Percentiles rank a stretch among this genome's conserved stretches.
phyloP scores from a whole-genome alignment of 2,113 vertebrate genomes.

The Entelurus aequoreus region DNA sequence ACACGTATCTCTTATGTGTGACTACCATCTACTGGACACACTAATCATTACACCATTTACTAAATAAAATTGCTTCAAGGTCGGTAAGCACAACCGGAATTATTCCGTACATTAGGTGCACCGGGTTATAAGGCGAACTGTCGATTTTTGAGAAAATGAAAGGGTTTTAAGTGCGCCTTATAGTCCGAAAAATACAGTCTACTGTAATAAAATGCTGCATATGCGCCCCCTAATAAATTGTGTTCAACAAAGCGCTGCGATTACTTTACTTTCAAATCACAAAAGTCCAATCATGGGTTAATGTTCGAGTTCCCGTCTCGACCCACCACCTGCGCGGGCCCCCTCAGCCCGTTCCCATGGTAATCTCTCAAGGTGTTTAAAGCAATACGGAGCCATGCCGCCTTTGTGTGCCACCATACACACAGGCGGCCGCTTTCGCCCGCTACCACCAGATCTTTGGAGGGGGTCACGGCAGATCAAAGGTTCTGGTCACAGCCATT shows the following conservation, averaged over 20 bases:
- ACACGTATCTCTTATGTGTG: too few species aligned
- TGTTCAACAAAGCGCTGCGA: background rate
- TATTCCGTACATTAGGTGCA: too few species aligned
- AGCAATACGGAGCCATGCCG: constrained; percentile 62
- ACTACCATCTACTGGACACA: too few species aligned
- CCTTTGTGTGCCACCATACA: constrained; percentile 63
- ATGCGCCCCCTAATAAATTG: background rate
- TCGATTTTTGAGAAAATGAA: too few species aligned
- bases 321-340: constrained; percentile 43
- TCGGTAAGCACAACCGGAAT: too few species aligned
- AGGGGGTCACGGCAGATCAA: constrained; percentile 77
- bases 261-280: background rate
- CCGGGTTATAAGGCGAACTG: too few species aligned
- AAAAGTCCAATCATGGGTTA: constrained; percentile 37
- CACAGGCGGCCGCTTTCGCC: constrained; percentile 57
- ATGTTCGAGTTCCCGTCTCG: constrained; percentile 37
- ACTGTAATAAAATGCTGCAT: too few species aligned
- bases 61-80: too few species aligned
- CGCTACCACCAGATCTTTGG: constrained; percentile 55
- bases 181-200: too few species aligned
- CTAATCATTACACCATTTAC: too few species aligned
- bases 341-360: constrained; percentile 44
- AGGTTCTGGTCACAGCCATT: constrained; percentile 79
- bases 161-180: too few species aligned
- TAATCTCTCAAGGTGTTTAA: constrained; percentile 69